Conservation (phyloP, 1,140 invertebrate species). For the Drosophila serrata region DNA sequence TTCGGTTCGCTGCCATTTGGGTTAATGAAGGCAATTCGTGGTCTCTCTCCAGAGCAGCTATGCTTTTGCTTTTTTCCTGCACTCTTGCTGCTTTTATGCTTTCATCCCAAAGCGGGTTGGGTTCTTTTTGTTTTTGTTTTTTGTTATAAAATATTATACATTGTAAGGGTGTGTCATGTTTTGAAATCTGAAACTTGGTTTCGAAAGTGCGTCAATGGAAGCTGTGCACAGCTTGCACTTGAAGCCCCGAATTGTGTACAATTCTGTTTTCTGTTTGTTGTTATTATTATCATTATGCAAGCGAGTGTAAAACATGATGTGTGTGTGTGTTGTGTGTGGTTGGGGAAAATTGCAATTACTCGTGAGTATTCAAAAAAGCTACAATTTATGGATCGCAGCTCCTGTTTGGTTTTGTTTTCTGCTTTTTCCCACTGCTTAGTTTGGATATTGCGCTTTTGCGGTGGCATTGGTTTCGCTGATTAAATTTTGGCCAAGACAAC, state of each 20-base stretch:
- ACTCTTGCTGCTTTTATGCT: neutral
- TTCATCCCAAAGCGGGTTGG: constrained; percentile 5
- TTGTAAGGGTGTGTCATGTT: constrained; percentile 22
- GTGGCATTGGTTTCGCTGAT: constrained; percentile 55
- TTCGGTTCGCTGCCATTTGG: constrained; percentile 16
- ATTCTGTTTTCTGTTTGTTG: constrained; percentile 5
- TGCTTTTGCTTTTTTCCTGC: neutral
- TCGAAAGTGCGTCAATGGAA: constrained; percentile 65
- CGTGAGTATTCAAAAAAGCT: constrained; percentile 49
- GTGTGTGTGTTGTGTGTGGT: neutral
- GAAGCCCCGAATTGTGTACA: constrained; percentile 46
- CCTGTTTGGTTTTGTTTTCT: too few relatives aligned
- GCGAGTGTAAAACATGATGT: neutral
- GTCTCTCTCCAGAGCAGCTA: neutral
- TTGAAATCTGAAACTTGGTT: constrained; percentile 57
- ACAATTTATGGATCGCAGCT: constrained; percentile 35
- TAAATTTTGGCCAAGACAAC: constrained; percentile 60
- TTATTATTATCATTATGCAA: constrained; percentile 77
- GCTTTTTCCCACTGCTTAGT: constrained; percentile 13
- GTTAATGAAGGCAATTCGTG: constrained; percentile 37
- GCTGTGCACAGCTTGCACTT: constrained; percentile 50
- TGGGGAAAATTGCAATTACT: constrained; percentile 6
- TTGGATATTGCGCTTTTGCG: constrained; percentile 31
- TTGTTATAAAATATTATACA: neutral
- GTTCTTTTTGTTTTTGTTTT: neutral